Evolutionary conservation across 2,797 vertebrate genomes (phyloP).

Genomic region (Otolemur crassicaudatus): DNA sequence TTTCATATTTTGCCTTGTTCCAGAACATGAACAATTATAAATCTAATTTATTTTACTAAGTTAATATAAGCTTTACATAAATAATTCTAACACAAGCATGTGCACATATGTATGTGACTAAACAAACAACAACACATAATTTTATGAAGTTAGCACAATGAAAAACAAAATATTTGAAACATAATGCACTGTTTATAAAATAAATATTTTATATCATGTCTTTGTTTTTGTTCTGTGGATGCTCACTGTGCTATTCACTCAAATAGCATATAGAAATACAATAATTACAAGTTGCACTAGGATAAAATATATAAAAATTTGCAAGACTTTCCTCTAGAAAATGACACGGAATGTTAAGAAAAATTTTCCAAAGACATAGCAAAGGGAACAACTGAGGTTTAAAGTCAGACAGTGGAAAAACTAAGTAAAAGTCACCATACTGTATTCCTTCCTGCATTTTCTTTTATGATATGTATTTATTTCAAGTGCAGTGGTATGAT

Average conservation of each 20-base stretch:
- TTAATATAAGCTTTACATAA: not conserved
- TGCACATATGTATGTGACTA: not conserved
- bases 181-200: not conserved
- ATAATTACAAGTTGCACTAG: not conserved
- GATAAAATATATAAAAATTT: not conserved
- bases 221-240: not conserved
- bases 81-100: not conserved
- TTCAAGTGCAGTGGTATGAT: not conserved
- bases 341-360: not conserved
- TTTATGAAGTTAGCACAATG: not conserved
- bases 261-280: not conserved
- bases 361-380: not conserved
- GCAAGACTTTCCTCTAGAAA: not conserved
- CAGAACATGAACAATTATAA: not conserved
- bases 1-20: not conserved
- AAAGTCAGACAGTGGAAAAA: not conserved
- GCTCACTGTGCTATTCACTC: not conserved
- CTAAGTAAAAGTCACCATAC: not conserved
- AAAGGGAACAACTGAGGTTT: not conserved
- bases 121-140: not conserved
- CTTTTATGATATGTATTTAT: not conserved
- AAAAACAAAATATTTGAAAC: not conserved
- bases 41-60: not conserved
- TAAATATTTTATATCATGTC: not conserved
- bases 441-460: not conserved